Base-by-base conservation (phyloP, 2,797 vertebrate species). In the Lophotriccus pileatus region DNA sequence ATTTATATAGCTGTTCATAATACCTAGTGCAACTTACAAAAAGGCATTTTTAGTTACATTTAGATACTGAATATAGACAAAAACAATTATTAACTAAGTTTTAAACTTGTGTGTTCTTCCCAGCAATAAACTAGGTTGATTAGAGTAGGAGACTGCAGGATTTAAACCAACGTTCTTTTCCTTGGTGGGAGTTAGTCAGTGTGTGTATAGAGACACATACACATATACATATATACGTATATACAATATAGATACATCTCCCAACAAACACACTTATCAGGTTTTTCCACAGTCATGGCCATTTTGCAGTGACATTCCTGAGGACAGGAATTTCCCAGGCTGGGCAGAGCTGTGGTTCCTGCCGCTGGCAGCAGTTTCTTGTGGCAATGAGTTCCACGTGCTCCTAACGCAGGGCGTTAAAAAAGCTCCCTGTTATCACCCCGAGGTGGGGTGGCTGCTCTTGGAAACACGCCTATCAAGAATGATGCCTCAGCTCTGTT, bases 201-300 rank as follows among this genome's bases (percentile, higher is more conserved):
- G 47, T 43, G 20, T 2, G 1, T 5, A 43, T 2, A 9, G 55
- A 50, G 27, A 32, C 2, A 32, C 1, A 25, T 11, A 62, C 7
- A 13, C 8, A 28, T 8, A 20, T 6, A 41, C 0, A 12, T 3
- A 36, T n/a, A n/a, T n/a, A n/a, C n/a, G 4, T 7, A 41, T 0
- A 12, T 3, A n/a, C 46, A 19, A 23, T 2, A 20, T 3, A 20
- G 22, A 8, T 0, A 4, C 16, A 37, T 39, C 17, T 56, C 11
- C 49, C 55, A 22, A 14, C 21, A n/a, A 28, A 25, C 14, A 34
- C 0, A 7, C 39, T 52, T 52, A 52, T 52, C 53, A 9, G 49
- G 21, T 44, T 78, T 78, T 86, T 53, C 64, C 78, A 44, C 2
- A 21, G 52, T 43, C 4, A 4, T 23, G 21, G 46, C 63, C 13